Evolutionary conservation across 1,140 invertebrate species (phyloP), one percentile per base, ranked within the genome.

Genomic region (Adoxophyes honmai): DNA sequence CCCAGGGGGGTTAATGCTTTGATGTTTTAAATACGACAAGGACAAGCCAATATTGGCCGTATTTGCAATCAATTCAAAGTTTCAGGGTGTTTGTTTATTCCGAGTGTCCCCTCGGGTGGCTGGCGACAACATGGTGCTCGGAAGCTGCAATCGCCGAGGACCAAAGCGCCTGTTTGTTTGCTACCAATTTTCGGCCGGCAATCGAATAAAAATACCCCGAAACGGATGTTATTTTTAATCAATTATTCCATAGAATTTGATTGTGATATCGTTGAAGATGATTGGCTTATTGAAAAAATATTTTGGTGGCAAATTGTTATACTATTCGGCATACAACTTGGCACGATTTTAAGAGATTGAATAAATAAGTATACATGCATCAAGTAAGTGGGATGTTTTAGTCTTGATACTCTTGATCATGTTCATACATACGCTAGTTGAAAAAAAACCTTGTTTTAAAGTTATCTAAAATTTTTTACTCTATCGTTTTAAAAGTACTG

Each of bases 1-100:
- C 21, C 21, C 21, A 28, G 21, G 6, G 6, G 21, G 21, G n/a
- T n/a, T n/a, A n/a, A n/a, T 39, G 10, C 39, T 44, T 44, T 44
- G 18, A 36, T 36, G 8, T n/a, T n/a, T n/a, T n/a, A 36, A 44
- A n/a, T 16, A 44, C 39, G 39, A 18, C 42, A 48, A 18, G 42
- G 18, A 48, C 10, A 28, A 21, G 15, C 42, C 16, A 11, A 48
- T 48, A 48, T 48, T 44, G 39, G 16, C 10, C 11, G 42, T 48
- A 11, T 48, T 48, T 11, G 42, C 42, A 48, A 48, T 48, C 42
- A 48, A 48, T 48, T 18, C 42, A 48, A 48, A 48, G 42, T 48
- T 28, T 48, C 18, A 18, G 42, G 42, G 18, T 48, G 42, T 13
- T 21, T 48, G 42, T 48, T 48, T 48, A 48, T n/a, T 21, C 7